Conservation (phyloP, 2,888 invertebrate species). For the Drosophila testacea region DNA sequence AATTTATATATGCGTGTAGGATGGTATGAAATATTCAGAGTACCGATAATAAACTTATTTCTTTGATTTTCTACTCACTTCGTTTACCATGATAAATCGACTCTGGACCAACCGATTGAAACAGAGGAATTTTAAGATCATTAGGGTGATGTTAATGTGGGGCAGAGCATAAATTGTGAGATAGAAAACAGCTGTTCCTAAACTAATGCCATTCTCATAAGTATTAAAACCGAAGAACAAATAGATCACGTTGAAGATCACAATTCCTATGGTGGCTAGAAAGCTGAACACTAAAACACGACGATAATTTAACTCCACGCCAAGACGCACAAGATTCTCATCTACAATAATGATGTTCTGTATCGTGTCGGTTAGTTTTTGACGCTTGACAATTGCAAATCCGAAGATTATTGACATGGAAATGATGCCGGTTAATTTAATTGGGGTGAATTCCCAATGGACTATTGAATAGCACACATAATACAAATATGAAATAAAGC, state of each 20-base stretch:
- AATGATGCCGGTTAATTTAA: conserved; percentile 80
- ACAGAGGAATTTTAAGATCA: conserved; percentile 83
- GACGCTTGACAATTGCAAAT: conserved; percentile 77
- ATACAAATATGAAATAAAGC: conserved; percentile 80
- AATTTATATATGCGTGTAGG: too few relatives aligned
- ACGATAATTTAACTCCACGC: conserved; percentile 81
- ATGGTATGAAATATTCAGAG: too few relatives aligned
- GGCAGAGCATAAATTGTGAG: conserved; percentile 83
- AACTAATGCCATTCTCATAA: conserved; percentile 54
- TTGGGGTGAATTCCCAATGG: conserved; percentile 84
- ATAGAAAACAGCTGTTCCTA: neutral
- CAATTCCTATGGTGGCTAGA: conserved; percentile 77
- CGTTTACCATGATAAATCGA: conserved; percentile 82
- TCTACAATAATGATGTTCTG: conserved; percentile 80
- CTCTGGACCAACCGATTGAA: conserved; percentile 79
- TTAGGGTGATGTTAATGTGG: conserved; percentile 82
- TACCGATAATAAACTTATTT: neutral
- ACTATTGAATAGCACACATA: conserved; percentile 74
- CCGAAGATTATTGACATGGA: conserved; percentile 83
- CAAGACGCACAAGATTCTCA: conserved; percentile 80
- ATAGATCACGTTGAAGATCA: conserved; percentile 81
- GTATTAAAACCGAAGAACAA: conserved; percentile 81
- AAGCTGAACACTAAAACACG: conserved; percentile 77
- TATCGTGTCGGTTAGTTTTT: conserved; percentile 73
- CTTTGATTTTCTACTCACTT: conserved; percentile 71